A percentile compares a stretch with the other conserved stretches of the same genome.
phyloP scores from a whole-genome alignment of 2,888 invertebrate genomes.

The Orthosia gothica region DNA sequence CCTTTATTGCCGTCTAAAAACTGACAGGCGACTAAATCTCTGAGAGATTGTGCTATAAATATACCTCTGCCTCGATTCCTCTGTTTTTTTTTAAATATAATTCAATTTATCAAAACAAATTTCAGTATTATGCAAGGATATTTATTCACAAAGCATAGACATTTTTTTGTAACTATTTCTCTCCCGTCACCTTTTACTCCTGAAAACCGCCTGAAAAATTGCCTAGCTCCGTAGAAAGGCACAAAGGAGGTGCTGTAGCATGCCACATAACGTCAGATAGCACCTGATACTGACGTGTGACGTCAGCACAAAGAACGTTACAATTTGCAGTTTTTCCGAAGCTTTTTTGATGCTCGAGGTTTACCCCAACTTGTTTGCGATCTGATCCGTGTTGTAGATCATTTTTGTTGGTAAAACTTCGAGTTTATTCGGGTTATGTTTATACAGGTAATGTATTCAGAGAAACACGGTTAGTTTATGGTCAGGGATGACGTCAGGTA shows the following conservation, averaged over 20 bases:
- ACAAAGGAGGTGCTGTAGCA: slow-evolving; percentile 50
- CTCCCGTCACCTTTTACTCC: slow-evolving; percentile 8
- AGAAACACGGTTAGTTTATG: slow-evolving; percentile 29
- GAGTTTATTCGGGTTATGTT: slow-evolving; percentile 31
- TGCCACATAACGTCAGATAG: slow-evolving; percentile 49
- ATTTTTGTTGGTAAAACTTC: slow-evolving; percentile 29
- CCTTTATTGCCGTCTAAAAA: background rate
- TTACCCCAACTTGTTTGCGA: slow-evolving; percentile 44
- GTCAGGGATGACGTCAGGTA: slow-evolving; percentile 22
- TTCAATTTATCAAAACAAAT: too few relatives aligned
- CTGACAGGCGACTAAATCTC: background rate
- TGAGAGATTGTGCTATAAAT: too few relatives aligned
- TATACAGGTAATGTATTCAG: slow-evolving; percentile 31
- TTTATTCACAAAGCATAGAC: background rate
- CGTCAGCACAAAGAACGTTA: slow-evolving; percentile 69
- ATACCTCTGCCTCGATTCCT: too few relatives aligned
- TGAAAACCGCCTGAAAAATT: slow-evolving; percentile 24
- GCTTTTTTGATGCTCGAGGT: slow-evolving; percentile 40
- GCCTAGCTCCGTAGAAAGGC: background rate
- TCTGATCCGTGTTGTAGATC: slow-evolving; percentile 40
- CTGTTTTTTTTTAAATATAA: too few relatives aligned
- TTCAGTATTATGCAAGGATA: background rate
- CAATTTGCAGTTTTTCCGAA: slow-evolving; percentile 61
- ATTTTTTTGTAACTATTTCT: slow-evolving; percentile 1
- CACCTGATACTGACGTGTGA: slow-evolving; percentile 68